Conservation (phyloP, 2,888 invertebrate species). For the Leptinotarsa haldemani region DNA sequence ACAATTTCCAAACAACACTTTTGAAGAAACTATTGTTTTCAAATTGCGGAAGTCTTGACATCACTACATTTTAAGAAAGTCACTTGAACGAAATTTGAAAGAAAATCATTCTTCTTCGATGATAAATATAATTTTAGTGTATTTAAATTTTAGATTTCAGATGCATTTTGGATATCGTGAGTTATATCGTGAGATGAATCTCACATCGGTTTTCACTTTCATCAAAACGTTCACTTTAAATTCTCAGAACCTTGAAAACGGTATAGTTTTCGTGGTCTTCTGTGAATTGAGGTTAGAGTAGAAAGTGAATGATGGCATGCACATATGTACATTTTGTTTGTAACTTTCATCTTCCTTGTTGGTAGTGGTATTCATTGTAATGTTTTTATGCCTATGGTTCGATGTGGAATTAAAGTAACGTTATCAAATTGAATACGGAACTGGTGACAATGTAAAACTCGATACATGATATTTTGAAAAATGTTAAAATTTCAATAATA, state of each 20-base stretch:
- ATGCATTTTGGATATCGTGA: no score
- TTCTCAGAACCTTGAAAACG: constrained; percentile 4
- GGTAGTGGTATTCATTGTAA: background rate
- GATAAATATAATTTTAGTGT: background rate
- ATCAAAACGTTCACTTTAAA: background rate
- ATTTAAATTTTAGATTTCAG: background rate
- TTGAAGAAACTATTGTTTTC: no score
- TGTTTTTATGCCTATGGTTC: background rate
- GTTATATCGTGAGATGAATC: no score
- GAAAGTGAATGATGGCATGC: constrained; percentile 19
- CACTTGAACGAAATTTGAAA: no score
- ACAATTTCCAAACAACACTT: no score
- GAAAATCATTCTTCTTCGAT: no score
- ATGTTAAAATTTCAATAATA: no score
- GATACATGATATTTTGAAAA: no score
- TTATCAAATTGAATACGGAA: no score
- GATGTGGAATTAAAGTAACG: background rate
- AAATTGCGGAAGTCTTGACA: no score
- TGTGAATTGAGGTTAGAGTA: constrained; percentile 18
- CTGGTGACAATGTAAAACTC: no score
- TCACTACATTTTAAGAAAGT: no score
- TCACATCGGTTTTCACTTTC: background rate
- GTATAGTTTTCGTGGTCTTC: background rate
- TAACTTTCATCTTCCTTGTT: constrained; percentile 15
- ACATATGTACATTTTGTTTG: background rate